Conservation (phyloP, 2,888 invertebrate genomes). For the Noctua pronuba region DNA sequence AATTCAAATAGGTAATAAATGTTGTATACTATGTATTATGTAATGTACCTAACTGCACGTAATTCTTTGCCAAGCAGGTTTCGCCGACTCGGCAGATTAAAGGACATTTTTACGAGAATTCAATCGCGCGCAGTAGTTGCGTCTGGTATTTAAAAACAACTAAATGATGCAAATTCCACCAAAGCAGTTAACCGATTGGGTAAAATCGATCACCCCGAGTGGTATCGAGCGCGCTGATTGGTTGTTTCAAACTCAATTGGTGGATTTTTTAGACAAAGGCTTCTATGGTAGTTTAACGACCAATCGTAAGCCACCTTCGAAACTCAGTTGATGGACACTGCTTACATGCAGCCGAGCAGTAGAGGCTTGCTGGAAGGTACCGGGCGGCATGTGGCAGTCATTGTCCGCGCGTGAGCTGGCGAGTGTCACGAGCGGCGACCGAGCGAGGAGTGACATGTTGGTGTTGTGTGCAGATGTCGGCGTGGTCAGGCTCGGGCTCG, state of each 20-base stretch:
- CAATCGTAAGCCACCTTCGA: no score
- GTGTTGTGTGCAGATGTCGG: constrained; percentile 52
- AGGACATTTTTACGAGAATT: not conserved
- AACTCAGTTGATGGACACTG: not conserved
- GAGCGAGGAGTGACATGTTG: not conserved
- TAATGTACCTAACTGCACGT: no score
- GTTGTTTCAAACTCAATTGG: not conserved
- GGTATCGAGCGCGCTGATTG: not conserved
- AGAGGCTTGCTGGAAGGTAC: not conserved
- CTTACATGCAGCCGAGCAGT: not conserved
- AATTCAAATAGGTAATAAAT: no score
- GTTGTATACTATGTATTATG: no score
- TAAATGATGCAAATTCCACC: not conserved
- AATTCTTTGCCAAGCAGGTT: no score
- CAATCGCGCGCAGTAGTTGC: not conserved
- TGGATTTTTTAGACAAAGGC: not conserved
- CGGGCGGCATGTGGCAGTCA: constrained; percentile 17
- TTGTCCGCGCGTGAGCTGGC: constrained; percentile 3
- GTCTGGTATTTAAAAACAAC: not conserved
- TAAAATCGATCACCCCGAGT: not conserved
- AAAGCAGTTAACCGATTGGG: not conserved
- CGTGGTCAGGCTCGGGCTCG: constrained; percentile 50
- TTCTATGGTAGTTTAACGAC: not conserved
- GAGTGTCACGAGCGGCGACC: not conserved
- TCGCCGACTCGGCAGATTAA: no score